A percentile compares a stretch with the other conserved stretches of the same genome.
Conservation (phyloP, 2,888 invertebrate species). For the Helobdella robusta region DNA sequence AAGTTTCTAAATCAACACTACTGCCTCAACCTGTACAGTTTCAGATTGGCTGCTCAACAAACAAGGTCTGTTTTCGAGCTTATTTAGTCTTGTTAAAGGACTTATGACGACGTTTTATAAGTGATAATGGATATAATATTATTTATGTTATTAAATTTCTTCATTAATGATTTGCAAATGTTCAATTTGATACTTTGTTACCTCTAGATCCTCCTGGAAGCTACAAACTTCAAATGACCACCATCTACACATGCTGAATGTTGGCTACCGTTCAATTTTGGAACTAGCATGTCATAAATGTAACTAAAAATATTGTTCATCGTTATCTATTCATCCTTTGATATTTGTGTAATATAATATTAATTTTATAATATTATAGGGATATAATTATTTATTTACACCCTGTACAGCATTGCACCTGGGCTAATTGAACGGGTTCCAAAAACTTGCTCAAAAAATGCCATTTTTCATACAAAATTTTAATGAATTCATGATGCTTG, state of each 20-base stretch:
- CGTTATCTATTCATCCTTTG: no score
- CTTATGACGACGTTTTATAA: not conserved
- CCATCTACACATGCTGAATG: conserved; percentile 38
- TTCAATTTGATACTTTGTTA: not conserved
- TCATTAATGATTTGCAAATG: not conserved
- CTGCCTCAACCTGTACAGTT: conserved; percentile 33
- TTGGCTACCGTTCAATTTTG: conserved; percentile 41
- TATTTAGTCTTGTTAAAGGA: not conserved
- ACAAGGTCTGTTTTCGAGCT: conserved; percentile 38
- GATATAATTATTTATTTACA: no score
- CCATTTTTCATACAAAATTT: no score
- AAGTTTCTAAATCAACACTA: conserved; percentile 33
- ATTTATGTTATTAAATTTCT: not conserved
- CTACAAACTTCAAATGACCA: conserved; percentile 38
- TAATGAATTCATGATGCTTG: no score
- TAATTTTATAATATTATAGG: not conserved
- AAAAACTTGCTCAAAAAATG: no score
- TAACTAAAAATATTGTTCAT: not conserved
- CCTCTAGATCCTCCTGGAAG: conserved; percentile 41
- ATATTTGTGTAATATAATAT: not conserved
- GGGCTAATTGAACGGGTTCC: no score
- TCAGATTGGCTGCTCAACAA: conserved; percentile 45
- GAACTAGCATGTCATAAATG: conserved; percentile 30
- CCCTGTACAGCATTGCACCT: no score
- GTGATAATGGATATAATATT: no score